Base-by-base conservation (phyloP, 2,888 invertebrate genomes). In the Temnothorax ravouxi region DNA sequence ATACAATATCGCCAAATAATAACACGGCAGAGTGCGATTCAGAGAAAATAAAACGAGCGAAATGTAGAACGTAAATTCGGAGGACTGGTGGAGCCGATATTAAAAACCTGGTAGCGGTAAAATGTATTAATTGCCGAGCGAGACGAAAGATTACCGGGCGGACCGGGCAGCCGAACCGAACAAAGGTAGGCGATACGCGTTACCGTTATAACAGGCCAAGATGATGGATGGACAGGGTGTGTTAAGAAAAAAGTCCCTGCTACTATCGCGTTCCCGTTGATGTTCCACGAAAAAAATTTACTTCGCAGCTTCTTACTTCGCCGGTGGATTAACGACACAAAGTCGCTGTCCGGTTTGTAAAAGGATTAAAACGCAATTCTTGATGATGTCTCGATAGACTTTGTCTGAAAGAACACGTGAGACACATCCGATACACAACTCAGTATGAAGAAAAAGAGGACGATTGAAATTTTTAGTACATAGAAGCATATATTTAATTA, bases 151-250 rank as follows among this genome's bases (percentile, higher is more conserved):
- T 89, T 86, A 84, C 84, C 83, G 87, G 86, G 85, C 61, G 72
- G 59, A 76, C 71, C 75, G 74, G 83, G 83, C 74, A 62, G 71
- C 61, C 64, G 54, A 79, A 62, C 56, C 81, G 80, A 87, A 90
- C 88, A 90, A 90, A 90, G 87, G 84, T 90, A 74, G 84, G 80
- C 88, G 86, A 90, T 87, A 87, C 77, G 67, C 62, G 67, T 88
- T 89, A 89, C 90, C 90, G 90, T 90, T 90, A 91, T 69, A 71
- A 80, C 86, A 87, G 69, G 67, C 82, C 59, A 61, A 85, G 71
- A 87, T 91, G 91, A 91, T 88, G 84, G 87, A 91, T 91, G 88
- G 81, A 84, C 84, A 83, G 87, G 87, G 86, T 82, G 86, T 83
- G 84, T 84, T 84, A 61, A 83, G 87, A 85, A 88, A 84, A 74